Evolutionary conservation across 2,797 vertebrate species (phyloP).

Genomic region (Tragelaphus eurycerus): DNA sequence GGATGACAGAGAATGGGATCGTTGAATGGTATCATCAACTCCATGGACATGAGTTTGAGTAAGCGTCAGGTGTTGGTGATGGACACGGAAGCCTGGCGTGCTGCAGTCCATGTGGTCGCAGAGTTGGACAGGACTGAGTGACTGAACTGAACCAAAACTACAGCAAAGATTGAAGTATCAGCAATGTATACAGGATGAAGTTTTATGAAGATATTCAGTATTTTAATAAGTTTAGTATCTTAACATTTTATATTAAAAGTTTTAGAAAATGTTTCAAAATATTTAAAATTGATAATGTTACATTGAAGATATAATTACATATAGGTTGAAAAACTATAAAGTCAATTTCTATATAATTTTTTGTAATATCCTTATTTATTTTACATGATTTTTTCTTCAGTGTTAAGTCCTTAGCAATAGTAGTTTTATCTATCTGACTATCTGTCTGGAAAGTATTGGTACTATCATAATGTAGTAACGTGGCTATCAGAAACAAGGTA

Average conservation of each 20-base stretch:
- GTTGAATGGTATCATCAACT: neutral
- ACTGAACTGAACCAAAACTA: constrained; percentile 13
- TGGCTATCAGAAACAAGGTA: neutral
- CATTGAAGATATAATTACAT: neutral
- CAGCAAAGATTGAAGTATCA: neutral
- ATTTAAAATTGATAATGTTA: neutral
- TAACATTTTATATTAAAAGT: neutral
- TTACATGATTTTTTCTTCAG: neutral
- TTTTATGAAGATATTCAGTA: neutral
- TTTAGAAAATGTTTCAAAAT: neutral
- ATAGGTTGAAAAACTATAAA: neutral
- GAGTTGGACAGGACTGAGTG: neutral
- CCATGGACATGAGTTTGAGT: neutral
- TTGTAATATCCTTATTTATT: neutral
- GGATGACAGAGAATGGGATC: neutral
- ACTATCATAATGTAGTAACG: neutral
- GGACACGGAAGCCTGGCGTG: neutral
- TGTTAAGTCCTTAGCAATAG: neutral
- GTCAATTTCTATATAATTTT: neutral
- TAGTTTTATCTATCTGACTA: neutral
- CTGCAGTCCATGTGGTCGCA: neutral
- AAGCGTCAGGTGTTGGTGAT: neutral
- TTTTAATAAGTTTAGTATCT: neutral
- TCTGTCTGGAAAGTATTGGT: neutral
- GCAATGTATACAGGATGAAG: neutral